These are phyloP conservation scores for Ammospiza caudacuta DNA, from an alignment of 2,113 vertebrate genomes.

Conservation along the genomic window DNA sequence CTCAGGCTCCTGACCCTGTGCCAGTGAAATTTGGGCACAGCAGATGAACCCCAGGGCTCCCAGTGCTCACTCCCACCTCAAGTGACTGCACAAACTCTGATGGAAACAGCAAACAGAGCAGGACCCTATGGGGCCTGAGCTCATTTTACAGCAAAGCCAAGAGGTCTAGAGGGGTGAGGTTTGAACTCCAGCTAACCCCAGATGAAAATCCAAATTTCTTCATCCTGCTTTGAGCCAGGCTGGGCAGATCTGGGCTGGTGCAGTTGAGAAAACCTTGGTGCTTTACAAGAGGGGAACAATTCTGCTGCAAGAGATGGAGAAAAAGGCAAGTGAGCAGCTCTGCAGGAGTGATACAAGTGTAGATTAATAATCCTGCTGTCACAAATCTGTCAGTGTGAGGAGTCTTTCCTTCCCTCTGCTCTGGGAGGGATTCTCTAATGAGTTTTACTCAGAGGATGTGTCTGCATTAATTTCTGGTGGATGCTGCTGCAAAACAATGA, in stretches of 20 bases:
- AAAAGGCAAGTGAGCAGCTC: not conserved
- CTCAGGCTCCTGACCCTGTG: rapidly evolving
- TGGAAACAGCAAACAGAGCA: not conserved
- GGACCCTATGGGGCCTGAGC: not conserved
- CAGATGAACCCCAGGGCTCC: not conserved
- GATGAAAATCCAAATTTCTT: not conserved
- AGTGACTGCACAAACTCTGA: not conserved
- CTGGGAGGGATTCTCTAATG: not conserved
- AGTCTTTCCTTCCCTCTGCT: not conserved
- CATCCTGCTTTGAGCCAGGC: not conserved
- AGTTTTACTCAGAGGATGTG: not conserved
- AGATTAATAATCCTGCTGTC: not conserved
- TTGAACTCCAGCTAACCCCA: constrained; percentile 17
- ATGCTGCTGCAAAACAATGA: not conserved
- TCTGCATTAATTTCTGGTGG: not conserved
- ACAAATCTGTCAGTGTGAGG: not conserved
- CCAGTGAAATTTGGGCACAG: not conserved
- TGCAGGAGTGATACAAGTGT: not conserved
- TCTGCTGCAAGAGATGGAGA: not conserved
- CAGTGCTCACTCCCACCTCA: rapidly evolving
- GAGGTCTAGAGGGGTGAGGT: constrained; percentile 6
- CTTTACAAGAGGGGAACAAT: not conserved
- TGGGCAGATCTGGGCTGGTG: not conserved
- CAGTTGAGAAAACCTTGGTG: not conserved
- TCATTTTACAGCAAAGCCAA: not conserved